These are phyloP conservation scores for Arbacia lixula DNA, from an alignment of 53 echinoderm and acorn worm species.

Conservation along the genomic window DNA sequence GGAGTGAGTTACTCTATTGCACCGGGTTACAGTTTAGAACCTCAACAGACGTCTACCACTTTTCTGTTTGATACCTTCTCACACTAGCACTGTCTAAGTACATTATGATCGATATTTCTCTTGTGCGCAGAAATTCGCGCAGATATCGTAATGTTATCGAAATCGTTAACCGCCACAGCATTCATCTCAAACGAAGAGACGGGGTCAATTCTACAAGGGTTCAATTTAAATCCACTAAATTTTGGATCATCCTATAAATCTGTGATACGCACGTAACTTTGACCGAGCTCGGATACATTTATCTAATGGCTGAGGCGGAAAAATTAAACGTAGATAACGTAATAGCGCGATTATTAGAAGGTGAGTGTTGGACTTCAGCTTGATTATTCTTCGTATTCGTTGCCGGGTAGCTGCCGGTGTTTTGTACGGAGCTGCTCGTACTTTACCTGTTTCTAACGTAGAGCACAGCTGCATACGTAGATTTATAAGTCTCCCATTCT, in stretches of 20 bases:
- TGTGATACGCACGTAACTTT: not conserved
- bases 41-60: no score
- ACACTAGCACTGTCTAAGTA: no score
- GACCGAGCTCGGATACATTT: conserved; percentile 4
- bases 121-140: conserved; percentile 12
- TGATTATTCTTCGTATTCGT: not conserved
- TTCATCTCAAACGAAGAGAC: not conserved
- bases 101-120: no score
- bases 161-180: conserved; percentile 1
- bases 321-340: conserved; percentile 68
- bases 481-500: no score
- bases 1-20: no score
- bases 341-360: conserved; percentile 73
- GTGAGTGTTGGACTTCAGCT: conserved; percentile 32
- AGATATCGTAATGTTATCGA: conserved; percentile 1
- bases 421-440: no score
- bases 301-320: conserved; percentile 68
- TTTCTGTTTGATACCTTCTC: no score
- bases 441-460: no score
- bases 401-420: conserved; percentile 17
- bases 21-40: no score
- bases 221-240: conserved; percentile 28
- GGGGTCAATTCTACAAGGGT: no score
- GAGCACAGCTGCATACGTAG: no score
- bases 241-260: conserved; percentile 19